These are phyloP conservation scores for Oxygymnocypris stewartii DNA, from an alignment of 2,113 vertebrate genomes.

Conservation along the genomic window DNA sequence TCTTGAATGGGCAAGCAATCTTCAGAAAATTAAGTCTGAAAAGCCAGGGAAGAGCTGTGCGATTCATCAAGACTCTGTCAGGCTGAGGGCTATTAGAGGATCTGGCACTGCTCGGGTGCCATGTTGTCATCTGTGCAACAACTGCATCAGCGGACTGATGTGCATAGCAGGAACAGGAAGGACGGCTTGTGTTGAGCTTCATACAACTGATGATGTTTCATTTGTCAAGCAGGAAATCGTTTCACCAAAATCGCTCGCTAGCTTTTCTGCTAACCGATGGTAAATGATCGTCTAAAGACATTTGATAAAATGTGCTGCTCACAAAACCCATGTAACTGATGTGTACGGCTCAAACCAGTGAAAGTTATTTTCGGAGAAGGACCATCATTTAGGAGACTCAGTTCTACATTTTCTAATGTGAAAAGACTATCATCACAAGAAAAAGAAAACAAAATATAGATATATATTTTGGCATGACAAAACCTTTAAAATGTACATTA, in stretches of 20 bases:
- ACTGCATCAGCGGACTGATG: conserved; percentile 54
- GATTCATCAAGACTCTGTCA: conserved; percentile 76
- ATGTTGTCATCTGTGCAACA: conserved; percentile 55
- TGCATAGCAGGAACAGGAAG: conserved; percentile 38
- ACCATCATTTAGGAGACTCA: neutral
- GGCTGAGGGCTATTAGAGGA: conserved; percentile 71
- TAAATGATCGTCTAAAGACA: conserved; percentile 25
- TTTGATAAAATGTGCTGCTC: conserved; percentile 3
- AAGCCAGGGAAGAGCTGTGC: conserved; percentile 71
- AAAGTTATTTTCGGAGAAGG: neutral
- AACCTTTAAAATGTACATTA: no score
- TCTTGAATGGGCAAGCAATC: conserved; percentile 83
- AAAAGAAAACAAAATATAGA: neutral
- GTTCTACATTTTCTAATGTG: neutral
- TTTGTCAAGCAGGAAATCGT: conserved; percentile 40
- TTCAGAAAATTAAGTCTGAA: conserved; percentile 84
- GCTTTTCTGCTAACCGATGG: conserved; percentile 23
- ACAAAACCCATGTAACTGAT: neutral
- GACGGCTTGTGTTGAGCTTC: conserved; percentile 38
- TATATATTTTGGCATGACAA: no score
- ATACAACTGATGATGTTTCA: conserved; percentile 44
- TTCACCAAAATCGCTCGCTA: neutral
- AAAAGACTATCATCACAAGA: neutral
- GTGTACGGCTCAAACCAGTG: neutral
- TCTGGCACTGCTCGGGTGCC: conserved; percentile 33